Conservation (phyloP, 2,888 invertebrate species). For the Erpobdella octoculata region DNA sequence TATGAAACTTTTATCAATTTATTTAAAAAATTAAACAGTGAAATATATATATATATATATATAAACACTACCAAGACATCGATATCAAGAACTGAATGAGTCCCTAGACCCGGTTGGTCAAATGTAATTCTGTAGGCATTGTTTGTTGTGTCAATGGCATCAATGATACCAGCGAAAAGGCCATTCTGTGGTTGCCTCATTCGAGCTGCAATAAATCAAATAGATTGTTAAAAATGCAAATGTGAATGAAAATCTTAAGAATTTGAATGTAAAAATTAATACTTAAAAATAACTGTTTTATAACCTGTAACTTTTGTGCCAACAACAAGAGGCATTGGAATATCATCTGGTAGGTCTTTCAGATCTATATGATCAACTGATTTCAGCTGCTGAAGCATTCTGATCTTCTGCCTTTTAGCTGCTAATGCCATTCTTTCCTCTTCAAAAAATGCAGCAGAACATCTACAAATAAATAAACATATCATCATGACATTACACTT, state of each 20-base stretch:
- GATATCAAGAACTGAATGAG: constrained; percentile 89
- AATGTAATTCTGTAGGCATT: constrained; percentile 90
- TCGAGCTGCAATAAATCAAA: constrained; percentile 62
- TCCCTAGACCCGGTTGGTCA: constrained; percentile 81
- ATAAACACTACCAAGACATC: constrained; percentile 64
- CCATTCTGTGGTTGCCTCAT: constrained; percentile 88
- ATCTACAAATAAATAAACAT: too few species aligned
- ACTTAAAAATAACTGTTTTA: constrained; percentile 15
- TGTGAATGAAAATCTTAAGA: too few species aligned
- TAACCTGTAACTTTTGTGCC: constrained; percentile 71
- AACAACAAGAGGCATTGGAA: constrained; percentile 85
- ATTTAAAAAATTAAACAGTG: neutral
- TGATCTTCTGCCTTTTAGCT: constrained; percentile 78
- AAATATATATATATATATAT: neutral
- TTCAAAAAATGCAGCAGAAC: constrained; percentile 72
- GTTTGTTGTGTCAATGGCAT: constrained; percentile 87
- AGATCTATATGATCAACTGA: constrained; percentile 70
- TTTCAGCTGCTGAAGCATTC: constrained; percentile 84
- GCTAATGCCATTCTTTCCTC: constrained; percentile 87
- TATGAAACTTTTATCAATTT: neutral
- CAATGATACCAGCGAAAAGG: constrained; percentile 82
- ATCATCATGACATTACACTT: too few species aligned
- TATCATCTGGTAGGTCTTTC: constrained; percentile 87
- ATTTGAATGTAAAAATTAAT: too few species aligned
- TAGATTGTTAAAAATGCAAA: neutral